phyloP scores from a whole-genome alignment of 2,888 invertebrate genomes.

The Cheilosia urbana region DNA sequence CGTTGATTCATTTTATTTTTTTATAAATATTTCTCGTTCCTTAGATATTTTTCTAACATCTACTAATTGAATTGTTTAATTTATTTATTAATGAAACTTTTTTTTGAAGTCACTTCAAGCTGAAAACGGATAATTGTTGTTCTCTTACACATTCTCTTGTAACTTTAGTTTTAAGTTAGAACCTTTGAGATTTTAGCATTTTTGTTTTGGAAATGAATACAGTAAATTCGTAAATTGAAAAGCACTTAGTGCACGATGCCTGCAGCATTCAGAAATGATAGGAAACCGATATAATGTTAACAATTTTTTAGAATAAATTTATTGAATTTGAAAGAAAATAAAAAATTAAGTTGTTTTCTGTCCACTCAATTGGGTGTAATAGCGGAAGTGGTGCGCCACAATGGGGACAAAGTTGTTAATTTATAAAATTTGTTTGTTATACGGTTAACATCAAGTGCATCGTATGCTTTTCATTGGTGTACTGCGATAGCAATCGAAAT shows the following conservation, averaged over 20 bases:
- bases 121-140: background rate
- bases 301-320: conserved; percentile 62
- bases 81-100: conserved; percentile 15
- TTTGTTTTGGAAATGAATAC: background rate
- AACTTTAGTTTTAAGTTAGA: conserved; percentile 60
- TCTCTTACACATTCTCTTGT: conserved; percentile 49
- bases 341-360: no score
- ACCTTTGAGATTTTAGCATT: conserved; percentile 33
- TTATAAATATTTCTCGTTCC: conserved; percentile 24
- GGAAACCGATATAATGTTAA: conserved; percentile 30
- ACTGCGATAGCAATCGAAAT: no score
- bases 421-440: no score
- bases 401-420: no score
- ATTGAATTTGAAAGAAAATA: conserved; percentile 60
- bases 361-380: no score
- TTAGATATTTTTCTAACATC: conserved; percentile 1
- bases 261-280: conserved; percentile 16
- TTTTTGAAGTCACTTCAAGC: conserved; percentile 1
- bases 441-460: no score
- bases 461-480: no score
- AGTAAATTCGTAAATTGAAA: conserved; percentile 7
- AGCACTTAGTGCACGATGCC: conserved; percentile 13
- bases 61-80: conserved; percentile 9
- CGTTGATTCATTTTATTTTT: conserved; percentile 12
- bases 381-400: no score